Evolutionary conservation across 2,888 invertebrate genomes (phyloP).

Genomic region (Nasonia oneida): DNA sequence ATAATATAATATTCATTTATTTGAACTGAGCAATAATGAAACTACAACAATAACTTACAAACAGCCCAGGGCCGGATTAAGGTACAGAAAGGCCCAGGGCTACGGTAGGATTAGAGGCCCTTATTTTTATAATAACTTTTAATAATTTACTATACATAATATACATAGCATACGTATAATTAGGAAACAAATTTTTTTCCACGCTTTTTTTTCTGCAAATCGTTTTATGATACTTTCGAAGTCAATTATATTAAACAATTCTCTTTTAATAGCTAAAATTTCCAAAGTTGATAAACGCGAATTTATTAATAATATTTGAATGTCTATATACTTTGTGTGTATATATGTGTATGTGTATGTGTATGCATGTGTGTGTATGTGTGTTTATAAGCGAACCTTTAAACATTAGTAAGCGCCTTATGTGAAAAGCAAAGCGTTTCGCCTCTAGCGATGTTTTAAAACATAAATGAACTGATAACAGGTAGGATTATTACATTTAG

Average conservation of each 20-base stretch:
- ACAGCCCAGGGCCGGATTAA: too few relatives aligned
- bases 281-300: not conserved
- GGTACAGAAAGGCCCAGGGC: too few relatives aligned
- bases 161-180: not conserved
- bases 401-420: conserved; percentile 19
- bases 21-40: too few relatives aligned
- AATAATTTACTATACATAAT: not conserved
- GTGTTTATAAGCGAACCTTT: too few relatives aligned
- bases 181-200: not conserved
- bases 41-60: too few relatives aligned
- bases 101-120: too few relatives aligned
- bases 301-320: conserved; percentile 27
- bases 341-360: too few relatives aligned
- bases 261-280: not conserved
- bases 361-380: too few relatives aligned
- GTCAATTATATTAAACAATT: not conserved
- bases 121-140: not conserved
- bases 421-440: too few relatives aligned
- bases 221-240: not conserved
- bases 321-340: conserved; percentile 37
- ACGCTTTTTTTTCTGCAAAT: not conserved
- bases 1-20: too few relatives aligned
- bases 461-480: conserved; percentile 29
- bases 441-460: conserved; percentile 18
- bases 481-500: conserved; percentile 62